Percentiles rank a stretch among this genome's conserved stretches.
These are phyloP conservation scores for Drosophila tristis DNA, from an alignment of 1,140 invertebrate species.

Conservation along the genomic window DNA sequence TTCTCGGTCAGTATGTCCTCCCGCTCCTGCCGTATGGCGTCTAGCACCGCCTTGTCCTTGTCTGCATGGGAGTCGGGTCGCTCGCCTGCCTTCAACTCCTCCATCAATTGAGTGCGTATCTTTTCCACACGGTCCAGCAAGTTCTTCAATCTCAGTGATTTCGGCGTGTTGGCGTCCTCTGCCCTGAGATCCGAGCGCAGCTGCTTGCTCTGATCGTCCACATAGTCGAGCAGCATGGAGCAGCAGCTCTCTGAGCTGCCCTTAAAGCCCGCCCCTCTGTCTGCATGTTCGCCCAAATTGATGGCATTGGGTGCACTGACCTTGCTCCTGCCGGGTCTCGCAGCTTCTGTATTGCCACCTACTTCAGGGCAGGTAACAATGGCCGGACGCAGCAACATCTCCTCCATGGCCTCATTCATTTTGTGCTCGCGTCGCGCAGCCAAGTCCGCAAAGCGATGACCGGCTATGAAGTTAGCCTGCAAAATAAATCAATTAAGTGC, in stretches of 20 bases:
- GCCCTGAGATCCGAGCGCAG: conserved; percentile 61
- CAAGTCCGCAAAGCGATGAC: conserved; percentile 55
- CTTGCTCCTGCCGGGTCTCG: neutral
- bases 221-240: conserved; percentile 72
- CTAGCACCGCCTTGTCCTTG: conserved; percentile 59
- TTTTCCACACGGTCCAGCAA: conserved; percentile 67
- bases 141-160: conserved; percentile 54
- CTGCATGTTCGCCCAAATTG: conserved; percentile 53
- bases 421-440: conserved; percentile 59
- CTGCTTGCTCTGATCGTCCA: conserved; percentile 75
- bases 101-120: conserved; percentile 54
- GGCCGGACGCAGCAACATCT: conserved; percentile 67
- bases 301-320: conserved; percentile 17
- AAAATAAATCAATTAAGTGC: neutral
- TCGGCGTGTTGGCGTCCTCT: conserved; percentile 41
- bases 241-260: conserved; percentile 59
- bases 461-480: conserved; percentile 57
- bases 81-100: conserved; percentile 62
- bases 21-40: conserved; percentile 65
- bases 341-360: neutral
- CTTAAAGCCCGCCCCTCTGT: conserved; percentile 7
- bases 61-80: conserved; percentile 13
- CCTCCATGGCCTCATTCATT: conserved; percentile 72
- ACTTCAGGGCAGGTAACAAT: conserved; percentile 79
- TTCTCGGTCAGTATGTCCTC: conserved; percentile 43